phyloP scores from a whole-genome alignment of 2,888 invertebrate species.

The Plutella xylostella region DNA sequence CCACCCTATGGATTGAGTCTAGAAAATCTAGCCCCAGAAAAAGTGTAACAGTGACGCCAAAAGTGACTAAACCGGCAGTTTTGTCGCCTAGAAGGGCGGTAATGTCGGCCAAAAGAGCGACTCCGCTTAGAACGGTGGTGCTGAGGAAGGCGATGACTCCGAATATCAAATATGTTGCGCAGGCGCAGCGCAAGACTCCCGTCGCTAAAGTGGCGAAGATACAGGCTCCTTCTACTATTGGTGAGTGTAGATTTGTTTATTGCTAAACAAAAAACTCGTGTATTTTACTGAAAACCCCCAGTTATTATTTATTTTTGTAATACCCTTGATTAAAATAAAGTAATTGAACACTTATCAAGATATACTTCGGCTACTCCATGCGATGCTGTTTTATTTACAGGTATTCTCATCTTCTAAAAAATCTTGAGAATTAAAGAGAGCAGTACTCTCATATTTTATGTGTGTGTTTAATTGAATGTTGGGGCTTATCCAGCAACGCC shows the following conservation, averaged over 20 bases:
- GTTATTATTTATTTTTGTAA: no score
- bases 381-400: no score
- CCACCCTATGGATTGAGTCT: slow-evolving; percentile 49
- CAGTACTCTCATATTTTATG: no score
- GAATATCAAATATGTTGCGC: slow-evolving; percentile 19
- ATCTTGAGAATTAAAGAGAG: no score
- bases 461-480: no score
- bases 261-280: no score
- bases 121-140: slow-evolving; percentile 35
- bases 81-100: background rate
- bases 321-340: no score
- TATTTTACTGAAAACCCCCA: no score
- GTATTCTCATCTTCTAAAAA: no score
- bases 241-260: slow-evolving; percentile 21
- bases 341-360: no score
- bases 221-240: slow-evolving; percentile 34
- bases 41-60: slow-evolving; percentile 3
- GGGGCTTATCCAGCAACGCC: no score
- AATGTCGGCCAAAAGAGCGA: slow-evolving; percentile 12
- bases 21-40: slow-evolving; percentile 24
- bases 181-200: slow-evolving; percentile 22
- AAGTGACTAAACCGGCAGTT: background rate
- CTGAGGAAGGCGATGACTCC: slow-evolving; percentile 17
- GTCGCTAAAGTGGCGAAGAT: slow-evolving; percentile 32
- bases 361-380: no score